Base-by-base conservation (phyloP, 2,113 vertebrate genomes). In the Numenius arquata region DNA sequence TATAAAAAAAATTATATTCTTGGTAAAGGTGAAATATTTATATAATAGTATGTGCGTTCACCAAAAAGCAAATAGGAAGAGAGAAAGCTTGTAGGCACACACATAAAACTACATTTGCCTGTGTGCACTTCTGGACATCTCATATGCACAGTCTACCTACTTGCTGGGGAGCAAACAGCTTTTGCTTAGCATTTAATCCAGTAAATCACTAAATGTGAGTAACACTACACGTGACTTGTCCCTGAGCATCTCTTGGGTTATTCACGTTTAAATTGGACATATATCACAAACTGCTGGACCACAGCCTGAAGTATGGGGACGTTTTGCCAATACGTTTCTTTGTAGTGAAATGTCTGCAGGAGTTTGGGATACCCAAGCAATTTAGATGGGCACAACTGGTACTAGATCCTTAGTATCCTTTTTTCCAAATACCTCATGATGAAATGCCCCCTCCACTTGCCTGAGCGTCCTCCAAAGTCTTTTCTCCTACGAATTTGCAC, bases 31-130 rank as follows among this genome's bases (percentile, higher is more conserved):
- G 25, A 87, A 89, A 79, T 34, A 74, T 21, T 21, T 41, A 47
- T 29, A 20, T 27, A 76, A 55, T 21, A 79, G 63, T 12, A 38
- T 0, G 0, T 17, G 45, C 2, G 2, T 19, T 29, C 11, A 34
- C 43, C 58, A 27, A 62, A 80, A 90, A 88, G 68, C 30, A 86
- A 77, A 48, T 1, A 61, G 53, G 66, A 87, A 32, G 62, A 63
- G 62, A 67, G 30, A 15, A 55, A 72, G 36, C 34, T 52, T 40
- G 27, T 9, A 53, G 48, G 68, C 34, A 91, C 5, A 6, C 21
- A 25, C 32, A 67, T 34, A 19, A 79, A 59, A 5, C 20, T 12
- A 22, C 26, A 19, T 67, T 41, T 90, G 52, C 73, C 61, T 30
- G 7, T 23, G 34, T 14, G 15, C 15, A 40, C 30, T 23, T 84